Evolutionary conservation across 2,113 vertebrate species (phyloP).

Genomic region (Sciurus niger): DNA sequence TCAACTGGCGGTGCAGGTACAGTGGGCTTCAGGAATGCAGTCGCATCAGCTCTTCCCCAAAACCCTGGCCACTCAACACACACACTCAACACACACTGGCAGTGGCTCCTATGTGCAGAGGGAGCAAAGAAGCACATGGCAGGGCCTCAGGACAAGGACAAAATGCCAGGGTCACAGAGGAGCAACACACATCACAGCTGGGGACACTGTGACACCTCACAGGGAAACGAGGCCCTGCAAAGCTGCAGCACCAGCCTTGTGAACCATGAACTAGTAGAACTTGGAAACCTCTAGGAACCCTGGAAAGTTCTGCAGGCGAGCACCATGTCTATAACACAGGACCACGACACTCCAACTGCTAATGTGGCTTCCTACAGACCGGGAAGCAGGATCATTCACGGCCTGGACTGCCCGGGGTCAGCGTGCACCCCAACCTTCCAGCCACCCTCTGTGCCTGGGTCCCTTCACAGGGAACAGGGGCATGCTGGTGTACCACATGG

Average conservation of each 20-base stretch:
- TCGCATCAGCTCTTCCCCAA: background rate
- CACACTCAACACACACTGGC: background rate
- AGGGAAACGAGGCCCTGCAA: background rate
- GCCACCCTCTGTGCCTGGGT: background rate
- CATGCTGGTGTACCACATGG: accelerated
- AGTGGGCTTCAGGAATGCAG: accelerated
- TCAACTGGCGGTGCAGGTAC: too few species aligned
- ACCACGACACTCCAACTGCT: accelerated
- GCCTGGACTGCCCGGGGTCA: background rate
- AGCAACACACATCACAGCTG: too few species aligned
- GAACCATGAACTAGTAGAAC: background rate
- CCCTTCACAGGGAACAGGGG: accelerated
- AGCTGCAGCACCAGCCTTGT: accelerated
- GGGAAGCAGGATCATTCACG: background rate
- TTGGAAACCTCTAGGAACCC: background rate
- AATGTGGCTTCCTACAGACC: background rate
- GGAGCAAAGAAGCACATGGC: background rate
- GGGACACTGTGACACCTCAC: background rate
- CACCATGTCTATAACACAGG: accelerated
- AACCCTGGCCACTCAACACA: background rate
- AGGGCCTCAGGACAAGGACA: background rate
- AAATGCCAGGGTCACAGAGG: background rate
- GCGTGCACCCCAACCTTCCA: too few species aligned
- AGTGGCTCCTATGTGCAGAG: background rate
- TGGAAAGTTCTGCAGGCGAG: accelerated